A percentile compares a stretch with the other conserved stretches of the same genome.
These are phyloP conservation scores for Drosophila colorata DNA, from an alignment of 2,888 invertebrate species.

Conservation along the genomic window DNA sequence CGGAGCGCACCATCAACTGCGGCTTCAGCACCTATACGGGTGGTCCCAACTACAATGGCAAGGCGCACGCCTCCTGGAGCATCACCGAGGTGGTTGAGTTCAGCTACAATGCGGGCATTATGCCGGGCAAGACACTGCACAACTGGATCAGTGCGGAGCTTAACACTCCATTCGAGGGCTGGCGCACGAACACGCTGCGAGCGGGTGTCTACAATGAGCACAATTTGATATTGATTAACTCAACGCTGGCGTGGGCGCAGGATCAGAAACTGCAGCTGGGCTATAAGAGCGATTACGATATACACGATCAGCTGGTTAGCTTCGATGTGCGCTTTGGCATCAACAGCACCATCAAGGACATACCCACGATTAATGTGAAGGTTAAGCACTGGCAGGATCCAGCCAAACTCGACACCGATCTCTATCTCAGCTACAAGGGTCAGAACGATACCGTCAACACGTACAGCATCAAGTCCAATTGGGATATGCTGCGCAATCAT, in stretches of 20 bases:
- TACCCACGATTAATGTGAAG: conserved; percentile 87
- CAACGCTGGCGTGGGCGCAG: conserved; percentile 88
- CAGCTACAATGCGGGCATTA: conserved; percentile 79
- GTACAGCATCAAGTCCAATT: conserved; percentile 89
- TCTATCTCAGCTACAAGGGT: conserved; percentile 86
- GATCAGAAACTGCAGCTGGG: conserved; percentile 87
- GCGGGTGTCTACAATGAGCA: conserved; percentile 86
- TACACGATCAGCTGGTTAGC: conserved; percentile 83
- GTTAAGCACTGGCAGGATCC: conserved; percentile 87
- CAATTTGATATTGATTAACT: conserved; percentile 86
- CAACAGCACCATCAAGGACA: conserved; percentile 87
- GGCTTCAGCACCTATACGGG: conserved; percentile 87
- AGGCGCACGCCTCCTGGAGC: conserved; percentile 89
- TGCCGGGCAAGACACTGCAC: conserved; percentile 77
- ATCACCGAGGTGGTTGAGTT: conserved; percentile 87
- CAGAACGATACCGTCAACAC: conserved; percentile 85
- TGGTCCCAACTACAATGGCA: conserved; percentile 84
- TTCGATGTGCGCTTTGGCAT: conserved; percentile 87
- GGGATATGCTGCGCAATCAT: conserved; percentile 87
- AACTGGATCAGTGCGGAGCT: conserved; percentile 86
- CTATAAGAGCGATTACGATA: conserved; percentile 86
- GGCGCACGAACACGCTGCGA: conserved; percentile 87
- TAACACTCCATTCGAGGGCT: conserved; percentile 87
- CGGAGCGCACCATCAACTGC: conserved; percentile 90
- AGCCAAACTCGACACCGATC: conserved; percentile 86